Evolutionary conservation across 2,888 invertebrate genomes (phyloP).

Genomic region (Callyntrura guangdongensis): DNA sequence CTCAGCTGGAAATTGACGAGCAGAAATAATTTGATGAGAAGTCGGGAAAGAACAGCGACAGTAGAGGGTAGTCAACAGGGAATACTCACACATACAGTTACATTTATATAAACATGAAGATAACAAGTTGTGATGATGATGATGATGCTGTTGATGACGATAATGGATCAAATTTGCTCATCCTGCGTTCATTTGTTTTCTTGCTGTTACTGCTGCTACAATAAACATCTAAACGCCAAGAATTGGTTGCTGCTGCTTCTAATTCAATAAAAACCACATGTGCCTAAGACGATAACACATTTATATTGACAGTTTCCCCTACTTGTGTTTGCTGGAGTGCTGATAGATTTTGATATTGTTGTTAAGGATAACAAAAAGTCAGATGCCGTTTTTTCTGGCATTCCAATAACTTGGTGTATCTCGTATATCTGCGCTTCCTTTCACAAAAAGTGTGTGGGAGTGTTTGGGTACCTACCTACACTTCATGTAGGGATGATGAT

Average conservation of each 20-base stretch:
- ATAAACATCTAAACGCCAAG: background rate
- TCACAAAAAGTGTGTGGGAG: too few species aligned
- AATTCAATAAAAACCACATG: background rate
- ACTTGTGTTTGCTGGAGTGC: background rate
- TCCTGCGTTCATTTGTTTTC: constrained; percentile 6
- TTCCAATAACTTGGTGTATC: too few species aligned
- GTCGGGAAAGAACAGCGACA: background rate
- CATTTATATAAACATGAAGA: background rate
- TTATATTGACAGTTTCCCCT: background rate
- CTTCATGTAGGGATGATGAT: too few species aligned
- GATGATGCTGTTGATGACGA: constrained; percentile 3
- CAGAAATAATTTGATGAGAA: constrained; percentile 55
- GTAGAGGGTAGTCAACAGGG: background rate
- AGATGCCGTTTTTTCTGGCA: background rate
- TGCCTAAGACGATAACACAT: background rate
- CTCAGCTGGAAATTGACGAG: constrained; percentile 32
- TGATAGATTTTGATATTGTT: constrained; percentile 1
- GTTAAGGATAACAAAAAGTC: background rate
- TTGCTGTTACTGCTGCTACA: background rate
- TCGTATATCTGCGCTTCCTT: too few species aligned
- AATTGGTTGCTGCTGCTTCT: background rate
- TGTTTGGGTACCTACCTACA: too few species aligned
- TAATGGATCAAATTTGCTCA: constrained; percentile 30
- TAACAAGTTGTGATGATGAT: background rate
- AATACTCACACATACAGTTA: background rate